A percentile compares a stretch with the other conserved stretches of the same genome.
Conservation (phyloP, 2,888 invertebrate species). For the Mimas tiliae region DNA sequence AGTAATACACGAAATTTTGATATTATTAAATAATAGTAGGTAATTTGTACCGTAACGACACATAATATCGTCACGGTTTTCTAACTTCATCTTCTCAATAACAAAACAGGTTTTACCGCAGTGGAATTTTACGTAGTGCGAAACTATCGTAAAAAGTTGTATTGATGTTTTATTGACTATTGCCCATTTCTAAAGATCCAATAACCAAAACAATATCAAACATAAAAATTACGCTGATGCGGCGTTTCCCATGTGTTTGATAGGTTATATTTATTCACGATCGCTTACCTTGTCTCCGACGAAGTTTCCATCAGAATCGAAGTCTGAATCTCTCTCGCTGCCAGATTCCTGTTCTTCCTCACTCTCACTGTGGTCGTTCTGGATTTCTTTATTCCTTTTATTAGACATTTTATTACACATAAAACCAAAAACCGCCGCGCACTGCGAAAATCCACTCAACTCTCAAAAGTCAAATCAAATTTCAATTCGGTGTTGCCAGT, state of each 20-base stretch:
- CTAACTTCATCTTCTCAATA: not conserved
- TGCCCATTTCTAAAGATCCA: not conserved
- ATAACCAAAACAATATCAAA: not conserved
- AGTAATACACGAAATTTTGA: not conserved
- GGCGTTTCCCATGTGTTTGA: conserved; percentile 61
- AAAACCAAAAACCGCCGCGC: conserved; percentile 24
- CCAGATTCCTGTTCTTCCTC: conserved; percentile 75
- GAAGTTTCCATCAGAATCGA: conserved; percentile 80
- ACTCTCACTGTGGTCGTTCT: conserved; percentile 72
- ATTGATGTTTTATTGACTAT: not conserved
- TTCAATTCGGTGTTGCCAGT: not conserved
- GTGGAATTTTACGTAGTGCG: not conserved
- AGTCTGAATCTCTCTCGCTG: conserved; percentile 72
- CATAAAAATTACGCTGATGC: not conserved
- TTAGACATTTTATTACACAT: conserved; percentile 65
- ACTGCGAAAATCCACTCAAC: conserved; percentile 4
- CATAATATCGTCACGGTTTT: conserved; percentile 8
- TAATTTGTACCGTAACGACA: not conserved
- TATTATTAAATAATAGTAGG: not conserved
- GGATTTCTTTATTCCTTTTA: conserved; percentile 73
- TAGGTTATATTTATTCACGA: conserved; percentile 60
- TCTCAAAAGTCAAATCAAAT: conserved; percentile 22
- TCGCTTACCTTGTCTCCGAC: conserved; percentile 82
- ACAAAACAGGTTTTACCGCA: conserved; percentile 5
- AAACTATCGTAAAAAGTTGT: not conserved